These are phyloP conservation scores for Hippocampus guttulatus DNA, from an alignment of 2,113 vertebrate species.

Conservation along the genomic window DNA sequence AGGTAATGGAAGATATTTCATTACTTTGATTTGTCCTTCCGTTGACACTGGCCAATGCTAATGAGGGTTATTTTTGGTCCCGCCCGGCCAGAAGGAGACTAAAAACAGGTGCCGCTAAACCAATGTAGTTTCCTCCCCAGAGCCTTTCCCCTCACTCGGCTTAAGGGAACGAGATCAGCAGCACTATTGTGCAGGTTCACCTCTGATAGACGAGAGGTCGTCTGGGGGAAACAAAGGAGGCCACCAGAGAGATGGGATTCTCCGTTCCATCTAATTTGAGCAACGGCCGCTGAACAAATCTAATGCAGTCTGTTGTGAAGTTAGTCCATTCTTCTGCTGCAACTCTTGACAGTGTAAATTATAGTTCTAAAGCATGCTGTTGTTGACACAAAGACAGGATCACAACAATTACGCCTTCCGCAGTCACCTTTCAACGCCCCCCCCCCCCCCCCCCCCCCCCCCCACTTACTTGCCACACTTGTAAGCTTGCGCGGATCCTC, in stretches of 20 bases:
- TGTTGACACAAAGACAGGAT: constrained; percentile 30
- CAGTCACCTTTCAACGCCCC: constrained; percentile 18
- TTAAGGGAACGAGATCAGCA: constrained; percentile 36
- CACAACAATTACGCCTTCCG: constrained; percentile 15
- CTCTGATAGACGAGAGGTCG: constrained; percentile 54
- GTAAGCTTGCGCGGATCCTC: constrained; percentile 13
- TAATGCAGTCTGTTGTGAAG: constrained; percentile 18
- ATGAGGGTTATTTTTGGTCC: constrained; percentile 56
- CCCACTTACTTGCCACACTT: constrained; percentile 22
- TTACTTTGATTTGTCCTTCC: constrained; percentile 59
- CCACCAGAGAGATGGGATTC: constrained; percentile 19
- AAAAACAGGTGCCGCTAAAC: constrained; percentile 65
- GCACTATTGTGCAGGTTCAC: constrained; percentile 25
- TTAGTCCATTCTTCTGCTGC: constrained; percentile 9
- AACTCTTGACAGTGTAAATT: constrained; percentile 33
- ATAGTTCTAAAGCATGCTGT: constrained; percentile 30
- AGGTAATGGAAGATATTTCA: constrained; percentile 41
- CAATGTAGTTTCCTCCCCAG: constrained; percentile 41
- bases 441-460: background rate
- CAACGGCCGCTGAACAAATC: constrained; percentile 32
- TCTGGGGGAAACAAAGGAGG: constrained; percentile 29
- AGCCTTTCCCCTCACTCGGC: constrained; percentile 29
- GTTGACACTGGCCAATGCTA: constrained; percentile 58
- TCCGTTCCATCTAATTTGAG: constrained; percentile 35
- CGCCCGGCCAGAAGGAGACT: constrained; percentile 62